Evolutionary conservation across 2,888 invertebrate species (phyloP).

Genomic region (Trachelus stipa): DNA sequence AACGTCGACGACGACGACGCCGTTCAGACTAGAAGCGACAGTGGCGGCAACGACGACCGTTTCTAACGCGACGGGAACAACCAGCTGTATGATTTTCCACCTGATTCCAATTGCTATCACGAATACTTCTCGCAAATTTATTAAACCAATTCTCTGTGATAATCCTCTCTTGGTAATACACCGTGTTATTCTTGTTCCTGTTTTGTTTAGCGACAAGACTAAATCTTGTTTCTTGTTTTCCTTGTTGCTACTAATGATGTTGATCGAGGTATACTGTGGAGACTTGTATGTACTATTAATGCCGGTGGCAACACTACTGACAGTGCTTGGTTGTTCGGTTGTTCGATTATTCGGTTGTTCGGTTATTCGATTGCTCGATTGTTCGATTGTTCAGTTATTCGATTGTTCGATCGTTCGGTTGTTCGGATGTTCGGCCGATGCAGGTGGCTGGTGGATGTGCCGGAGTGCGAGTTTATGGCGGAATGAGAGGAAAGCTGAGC

Average conservation of each 20-base stretch:
- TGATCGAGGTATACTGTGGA: not conserved
- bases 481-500: constrained; percentile 61
- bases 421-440: constrained; percentile 41
- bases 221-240: not conserved
- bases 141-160: not conserved
- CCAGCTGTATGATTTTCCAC: not conserved
- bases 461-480: constrained; percentile 59
- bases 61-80: not conserved
- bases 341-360: constrained; percentile 31
- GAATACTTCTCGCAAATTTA: not conserved
- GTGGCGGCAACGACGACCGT: not conserved
- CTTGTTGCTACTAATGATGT: not conserved
- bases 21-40: not conserved
- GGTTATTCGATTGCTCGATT: constrained; percentile 33
- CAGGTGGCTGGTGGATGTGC: constrained; percentile 53
- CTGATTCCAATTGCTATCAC: not conserved
- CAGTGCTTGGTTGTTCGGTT: constrained; percentile 22
- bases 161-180: not conserved
- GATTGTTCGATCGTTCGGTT: constrained; percentile 16
- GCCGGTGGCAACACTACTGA: not conserved
- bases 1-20: not conserved
- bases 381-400: constrained; percentile 36
- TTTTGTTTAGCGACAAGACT: not conserved
- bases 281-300: not conserved
- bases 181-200: not conserved